Evolutionary conservation across 2,113 vertebrate species (phyloP).

Genomic region (Ahaetulla prasina): DNA sequence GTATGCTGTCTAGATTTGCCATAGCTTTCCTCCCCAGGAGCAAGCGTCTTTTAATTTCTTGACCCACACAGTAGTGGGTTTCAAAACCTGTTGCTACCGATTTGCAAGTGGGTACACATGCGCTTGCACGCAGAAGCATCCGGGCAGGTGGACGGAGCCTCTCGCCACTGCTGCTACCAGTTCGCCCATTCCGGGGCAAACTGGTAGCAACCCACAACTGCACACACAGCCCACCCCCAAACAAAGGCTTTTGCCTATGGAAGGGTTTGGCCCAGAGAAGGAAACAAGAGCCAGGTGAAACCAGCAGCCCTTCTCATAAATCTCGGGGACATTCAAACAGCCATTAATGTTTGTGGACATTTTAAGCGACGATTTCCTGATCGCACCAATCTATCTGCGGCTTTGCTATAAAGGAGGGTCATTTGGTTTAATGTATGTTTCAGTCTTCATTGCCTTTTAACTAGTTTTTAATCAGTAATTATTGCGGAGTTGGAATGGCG

Average conservation of each 20-base stretch:
- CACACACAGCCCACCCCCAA: neutral
- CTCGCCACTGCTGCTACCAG: no score
- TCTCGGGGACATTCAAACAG: conserved; percentile 51
- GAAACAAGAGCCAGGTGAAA: neutral
- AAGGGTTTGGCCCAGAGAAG: neutral
- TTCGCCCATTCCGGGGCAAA: no score
- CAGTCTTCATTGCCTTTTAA: conserved; percentile 87
- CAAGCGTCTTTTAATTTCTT: no score
- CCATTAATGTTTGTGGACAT: conserved; percentile 27
- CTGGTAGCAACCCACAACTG: no score
- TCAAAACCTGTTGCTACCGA: no score
- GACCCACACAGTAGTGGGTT: no score
- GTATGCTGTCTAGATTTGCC: no score
- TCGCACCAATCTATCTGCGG: conserved; percentile 45
- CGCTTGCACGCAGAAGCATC: no score
- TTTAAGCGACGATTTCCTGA: conserved; percentile 51
- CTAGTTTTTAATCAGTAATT: conserved; percentile 92
- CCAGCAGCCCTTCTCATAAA: conserved; percentile 29
- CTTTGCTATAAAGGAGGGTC: conserved; percentile 69
- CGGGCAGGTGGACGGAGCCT: no score
- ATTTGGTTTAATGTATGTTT: conserved; percentile 83
- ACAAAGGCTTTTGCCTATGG: neutral
- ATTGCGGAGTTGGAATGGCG: conserved; percentile 77
- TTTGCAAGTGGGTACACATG: no score
- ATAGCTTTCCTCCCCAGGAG: no score